These are phyloP conservation scores for Acanthosepion lycidas DNA, from an alignment of 2,888 invertebrate species.

Conservation along the genomic window DNA sequence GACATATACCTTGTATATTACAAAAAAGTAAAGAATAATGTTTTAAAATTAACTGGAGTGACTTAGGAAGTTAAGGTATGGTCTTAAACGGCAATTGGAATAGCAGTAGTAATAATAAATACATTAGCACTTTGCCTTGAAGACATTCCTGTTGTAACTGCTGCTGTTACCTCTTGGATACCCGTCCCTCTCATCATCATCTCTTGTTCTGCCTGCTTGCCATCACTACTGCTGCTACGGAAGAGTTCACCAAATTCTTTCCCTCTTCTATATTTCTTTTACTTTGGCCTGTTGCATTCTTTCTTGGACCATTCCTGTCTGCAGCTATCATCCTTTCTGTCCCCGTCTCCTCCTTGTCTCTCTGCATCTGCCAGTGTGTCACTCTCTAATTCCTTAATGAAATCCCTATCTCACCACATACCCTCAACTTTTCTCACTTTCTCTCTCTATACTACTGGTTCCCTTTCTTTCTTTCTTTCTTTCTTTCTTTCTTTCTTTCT, in stretches of 20 bases:
- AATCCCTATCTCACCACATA: no score
- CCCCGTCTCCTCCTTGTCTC: no score
- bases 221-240: not conserved
- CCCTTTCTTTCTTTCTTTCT: not conserved
- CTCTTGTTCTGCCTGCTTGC: not conserved
- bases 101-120: not conserved
- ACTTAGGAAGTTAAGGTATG: no score
- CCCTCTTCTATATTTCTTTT: not conserved
- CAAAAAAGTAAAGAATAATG: no score
- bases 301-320: not conserved
- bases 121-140: not conserved
- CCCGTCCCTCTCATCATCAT: not conserved
- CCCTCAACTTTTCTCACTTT: no score
- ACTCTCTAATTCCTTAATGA: no score
- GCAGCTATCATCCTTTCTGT: not conserved
- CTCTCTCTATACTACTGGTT: no score
- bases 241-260: not conserved
- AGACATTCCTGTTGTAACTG: slow-evolving; percentile 33
- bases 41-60: no score
- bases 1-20: no score
- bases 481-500: not conserved
- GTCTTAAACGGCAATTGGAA: no score
- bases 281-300: not conserved
- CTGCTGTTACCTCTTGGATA: not conserved
- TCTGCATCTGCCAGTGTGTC: no score